Conservation (phyloP, 2,888 invertebrate species). For the Frankliniella intonsa region DNA sequence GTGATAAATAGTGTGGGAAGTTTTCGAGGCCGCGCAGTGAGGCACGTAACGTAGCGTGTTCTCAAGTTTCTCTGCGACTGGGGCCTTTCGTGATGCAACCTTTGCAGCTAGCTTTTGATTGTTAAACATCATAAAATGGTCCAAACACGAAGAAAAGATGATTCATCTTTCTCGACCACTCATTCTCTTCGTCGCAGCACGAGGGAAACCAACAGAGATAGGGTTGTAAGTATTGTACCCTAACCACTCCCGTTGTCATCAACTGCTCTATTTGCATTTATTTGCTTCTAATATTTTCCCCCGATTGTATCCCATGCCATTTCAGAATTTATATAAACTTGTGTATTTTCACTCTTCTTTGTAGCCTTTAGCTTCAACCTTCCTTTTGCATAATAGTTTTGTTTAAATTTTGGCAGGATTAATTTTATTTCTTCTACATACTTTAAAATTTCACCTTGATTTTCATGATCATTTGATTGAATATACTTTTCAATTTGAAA, state of each 20-base stretch:
- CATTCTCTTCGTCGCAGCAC: neutral
- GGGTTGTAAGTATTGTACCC: neutral
- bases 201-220: neutral
- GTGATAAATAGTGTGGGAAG: neutral
- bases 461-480: no score
- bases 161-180: neutral
- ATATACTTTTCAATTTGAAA: no score
- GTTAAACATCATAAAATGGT: neutral
- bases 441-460: no score
- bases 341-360: neutral
- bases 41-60: neutral
- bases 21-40: neutral
- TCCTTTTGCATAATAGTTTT: neutral
- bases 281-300: neutral
- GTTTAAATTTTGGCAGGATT: neutral
- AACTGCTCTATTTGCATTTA: neutral
- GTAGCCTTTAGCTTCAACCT: neutral
- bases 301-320: neutral
- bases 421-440: no score
- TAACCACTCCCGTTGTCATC: constrained; percentile 3
- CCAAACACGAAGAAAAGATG: neutral
- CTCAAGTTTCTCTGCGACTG: neutral
- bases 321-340: neutral
- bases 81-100: neutral
- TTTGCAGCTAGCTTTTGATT: neutral